A percentile compares a stretch with the other conserved stretches of the same genome.
These are phyloP conservation scores for Anthopleura xanthogrammica DNA, from an alignment of 92 coral and sea anemone species.

Conservation along the genomic window DNA sequence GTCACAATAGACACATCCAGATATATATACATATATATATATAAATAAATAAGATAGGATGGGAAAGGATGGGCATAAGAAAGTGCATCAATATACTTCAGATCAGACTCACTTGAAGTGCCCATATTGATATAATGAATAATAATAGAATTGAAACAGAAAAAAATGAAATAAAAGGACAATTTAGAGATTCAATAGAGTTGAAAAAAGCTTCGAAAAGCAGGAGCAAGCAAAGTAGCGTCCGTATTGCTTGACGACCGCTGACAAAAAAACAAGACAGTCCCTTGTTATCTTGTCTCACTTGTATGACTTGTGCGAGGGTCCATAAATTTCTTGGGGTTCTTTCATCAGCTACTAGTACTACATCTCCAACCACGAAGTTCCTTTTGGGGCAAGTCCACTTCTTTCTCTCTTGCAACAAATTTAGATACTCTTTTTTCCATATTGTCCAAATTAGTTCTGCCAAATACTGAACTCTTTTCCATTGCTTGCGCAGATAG, in stretches of 20 bases:
- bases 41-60: too few relatives aligned
- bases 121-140: neutral
- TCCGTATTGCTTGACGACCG: neutral
- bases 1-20: too few relatives aligned
- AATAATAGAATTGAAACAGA: too few relatives aligned
- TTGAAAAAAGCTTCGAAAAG: neutral
- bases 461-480: constrained; percentile 22
- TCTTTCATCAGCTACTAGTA: constrained; percentile 22
- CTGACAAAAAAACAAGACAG: too few relatives aligned
- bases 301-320: constrained; percentile 4
- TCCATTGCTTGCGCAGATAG: constrained; percentile 31
- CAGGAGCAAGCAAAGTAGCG: neutral
- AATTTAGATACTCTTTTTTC: constrained; percentile 27
- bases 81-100: too few relatives aligned
- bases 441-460: constrained; percentile 33
- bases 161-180: too few relatives aligned
- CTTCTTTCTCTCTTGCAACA: constrained; percentile 27
- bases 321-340: constrained; percentile 1
- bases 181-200: too few relatives aligned
- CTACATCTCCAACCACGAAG: constrained; percentile 29
- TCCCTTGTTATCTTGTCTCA: constrained; percentile 20
- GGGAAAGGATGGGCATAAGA: too few relatives aligned
- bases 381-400: constrained; percentile 29
- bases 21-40: too few relatives aligned
- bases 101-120: neutral